Percentiles rank a stretch among this genome's conserved stretches.
These are phyloP conservation scores for Zoanthus solanderi DNA, from an alignment of 92 coral and sea anemone genomes.

Conservation along the genomic window DNA sequence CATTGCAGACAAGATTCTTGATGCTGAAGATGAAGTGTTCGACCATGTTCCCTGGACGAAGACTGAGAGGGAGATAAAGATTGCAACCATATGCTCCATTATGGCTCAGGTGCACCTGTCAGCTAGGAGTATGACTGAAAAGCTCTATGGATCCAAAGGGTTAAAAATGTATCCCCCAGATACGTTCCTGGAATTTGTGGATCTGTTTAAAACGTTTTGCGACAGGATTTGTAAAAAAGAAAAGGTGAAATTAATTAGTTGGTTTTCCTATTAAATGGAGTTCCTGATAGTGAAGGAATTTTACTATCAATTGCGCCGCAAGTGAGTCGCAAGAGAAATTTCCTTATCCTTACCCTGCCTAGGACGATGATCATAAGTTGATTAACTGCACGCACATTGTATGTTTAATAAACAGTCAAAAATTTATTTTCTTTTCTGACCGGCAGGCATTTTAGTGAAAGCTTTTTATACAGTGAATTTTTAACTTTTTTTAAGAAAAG, in stretches of 20 bases:
- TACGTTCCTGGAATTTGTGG: conserved; percentile 84
- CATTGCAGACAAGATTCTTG: conserved; percentile 76
- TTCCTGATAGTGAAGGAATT: background rate
- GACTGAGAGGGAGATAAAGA: conserved; percentile 64
- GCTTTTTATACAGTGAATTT: no score
- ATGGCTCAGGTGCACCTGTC: conserved; percentile 96
- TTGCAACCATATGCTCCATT: conserved; percentile 80
- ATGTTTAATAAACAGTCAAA: no score
- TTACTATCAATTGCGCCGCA: no score
- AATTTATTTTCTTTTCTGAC: no score
- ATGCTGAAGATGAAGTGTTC: conserved; percentile 66
- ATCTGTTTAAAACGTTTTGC: conserved; percentile 83
- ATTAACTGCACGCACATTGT: no score
- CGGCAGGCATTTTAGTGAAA: no score
- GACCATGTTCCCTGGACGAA: conserved; percentile 60
- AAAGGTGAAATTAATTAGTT: conserved; percentile 62
- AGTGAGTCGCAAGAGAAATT: no score
- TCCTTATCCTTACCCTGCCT: no score
- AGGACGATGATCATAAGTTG: no score
- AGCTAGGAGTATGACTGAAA: conserved; percentile 73
- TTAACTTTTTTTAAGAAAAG: no score
- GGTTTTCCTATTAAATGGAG: background rate
- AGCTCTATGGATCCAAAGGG: conserved; percentile 73
- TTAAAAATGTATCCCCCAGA: conserved; percentile 87
- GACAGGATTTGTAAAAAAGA: conserved; percentile 77